Percentiles rank a stretch among this genome's conserved stretches.
phyloP scores from a whole-genome alignment of 1,140 invertebrate genomes.

The Ericerus pela region DNA sequence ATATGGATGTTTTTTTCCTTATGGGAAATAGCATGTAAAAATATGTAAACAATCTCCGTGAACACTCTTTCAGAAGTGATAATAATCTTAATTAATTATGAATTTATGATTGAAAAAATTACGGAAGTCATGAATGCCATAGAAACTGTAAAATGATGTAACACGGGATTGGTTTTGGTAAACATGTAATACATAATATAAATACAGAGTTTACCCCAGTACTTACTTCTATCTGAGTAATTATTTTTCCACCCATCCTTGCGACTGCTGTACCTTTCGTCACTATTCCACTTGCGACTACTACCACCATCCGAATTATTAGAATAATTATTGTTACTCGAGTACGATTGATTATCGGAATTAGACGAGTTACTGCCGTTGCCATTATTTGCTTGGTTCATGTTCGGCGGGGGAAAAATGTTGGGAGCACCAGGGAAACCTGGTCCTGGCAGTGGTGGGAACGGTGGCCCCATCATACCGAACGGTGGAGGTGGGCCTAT shows the following conservation, averaged over 20 bases:
- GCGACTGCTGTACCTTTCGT: not conserved
- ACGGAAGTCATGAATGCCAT: too few species aligned
- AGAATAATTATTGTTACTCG: not conserved
- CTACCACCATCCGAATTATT: not conserved
- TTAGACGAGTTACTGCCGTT: not conserved
- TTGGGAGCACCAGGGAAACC: constrained; percentile 9
- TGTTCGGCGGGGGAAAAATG: constrained; percentile 4
- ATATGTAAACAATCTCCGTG: not conserved
- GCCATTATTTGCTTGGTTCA: not conserved
- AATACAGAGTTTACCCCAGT: too few species aligned
- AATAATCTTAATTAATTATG: not conserved
- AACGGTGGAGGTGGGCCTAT: constrained; percentile 2
- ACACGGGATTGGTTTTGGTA: too few species aligned
- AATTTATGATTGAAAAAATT: not conserved
- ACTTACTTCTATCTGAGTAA: not conserved
- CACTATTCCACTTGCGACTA: constrained; percentile 4
- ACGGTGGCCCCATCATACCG: constrained; percentile 2
- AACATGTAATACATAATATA: too few species aligned
- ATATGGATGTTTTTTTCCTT: too few species aligned
- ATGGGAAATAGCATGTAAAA: too few species aligned
- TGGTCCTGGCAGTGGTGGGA: too few species aligned
- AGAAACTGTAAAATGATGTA: too few species aligned
- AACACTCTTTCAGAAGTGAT: not conserved
- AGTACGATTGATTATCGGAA: not conserved
- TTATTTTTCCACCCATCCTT: constrained; percentile 10